Conservation (phyloP, 2,797 vertebrate genomes). For the Gephyroberyx darwinii region DNA sequence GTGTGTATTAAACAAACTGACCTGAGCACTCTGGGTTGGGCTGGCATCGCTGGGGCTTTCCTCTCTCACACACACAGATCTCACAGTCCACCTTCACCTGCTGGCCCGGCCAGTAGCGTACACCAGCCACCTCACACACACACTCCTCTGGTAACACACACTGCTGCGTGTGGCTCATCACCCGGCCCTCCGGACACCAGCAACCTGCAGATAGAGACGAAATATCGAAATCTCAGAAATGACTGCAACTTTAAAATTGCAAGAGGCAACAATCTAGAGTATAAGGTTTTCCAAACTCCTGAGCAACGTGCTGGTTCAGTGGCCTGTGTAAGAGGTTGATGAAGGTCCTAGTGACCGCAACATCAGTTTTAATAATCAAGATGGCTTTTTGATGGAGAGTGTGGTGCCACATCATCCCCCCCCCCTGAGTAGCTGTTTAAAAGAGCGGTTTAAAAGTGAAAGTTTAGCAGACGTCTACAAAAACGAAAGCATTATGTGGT, state of each 20-base stretch:
- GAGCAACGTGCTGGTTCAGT: too few species aligned
- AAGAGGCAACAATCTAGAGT: not conserved
- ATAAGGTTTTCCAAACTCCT: not conserved
- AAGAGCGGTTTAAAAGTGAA: too few species aligned
- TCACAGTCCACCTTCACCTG: constrained; percentile 85
- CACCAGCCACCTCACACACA: constrained; percentile 81
- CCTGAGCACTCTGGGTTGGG: constrained; percentile 85
- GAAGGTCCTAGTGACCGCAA: too few species aligned
- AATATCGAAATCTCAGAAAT: not conserved
- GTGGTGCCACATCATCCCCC: too few species aligned
- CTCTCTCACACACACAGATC: constrained; percentile 87
- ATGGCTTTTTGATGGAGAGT: too few species aligned
- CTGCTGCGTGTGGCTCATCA: constrained; percentile 78
- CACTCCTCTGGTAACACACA: constrained; percentile 85
- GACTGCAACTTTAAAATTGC: not conserved
- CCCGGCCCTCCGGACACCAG: constrained; percentile 86
- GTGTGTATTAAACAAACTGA: constrained; percentile 58
- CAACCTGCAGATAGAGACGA: constrained; percentile 80
- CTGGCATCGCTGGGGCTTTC: constrained; percentile 81
- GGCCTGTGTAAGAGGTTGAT: too few species aligned
- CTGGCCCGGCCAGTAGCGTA: constrained; percentile 81
- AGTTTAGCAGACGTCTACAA: too few species aligned
- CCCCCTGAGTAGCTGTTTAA: too few species aligned
- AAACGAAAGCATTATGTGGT: too few species aligned
- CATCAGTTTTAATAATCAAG: too few species aligned